Evolutionary conservation across 1,140 invertebrate species (phyloP).

Genomic region (Ceratoteleas bidentatus): DNA sequence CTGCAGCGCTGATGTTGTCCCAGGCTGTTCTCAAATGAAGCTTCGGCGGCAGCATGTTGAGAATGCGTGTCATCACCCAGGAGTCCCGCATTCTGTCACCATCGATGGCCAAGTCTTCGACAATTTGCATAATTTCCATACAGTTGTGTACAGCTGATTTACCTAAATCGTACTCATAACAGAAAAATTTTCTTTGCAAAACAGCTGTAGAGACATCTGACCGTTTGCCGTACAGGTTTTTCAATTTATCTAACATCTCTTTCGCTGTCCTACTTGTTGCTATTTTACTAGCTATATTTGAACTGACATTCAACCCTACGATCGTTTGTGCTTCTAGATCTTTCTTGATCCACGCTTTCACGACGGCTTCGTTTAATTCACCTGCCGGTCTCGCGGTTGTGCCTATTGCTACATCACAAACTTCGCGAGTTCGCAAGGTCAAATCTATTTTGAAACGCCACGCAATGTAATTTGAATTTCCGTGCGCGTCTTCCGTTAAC

Average conservation of each 20-base stretch:
- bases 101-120: neutral
- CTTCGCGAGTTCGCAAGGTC: neutral
- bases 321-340: neutral
- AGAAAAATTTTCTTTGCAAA: neutral
- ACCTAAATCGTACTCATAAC: neutral
- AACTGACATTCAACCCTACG: neutral
- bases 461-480: neutral
- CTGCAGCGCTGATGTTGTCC: neutral
- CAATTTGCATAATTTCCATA: neutral
- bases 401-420: neutral
- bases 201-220: neutral
- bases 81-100: neutral
- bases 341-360: neutral
- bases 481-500: neutral
- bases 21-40: neutral
- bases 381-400: neutral
- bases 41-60: neutral
- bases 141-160: neutral
- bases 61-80: neutral
- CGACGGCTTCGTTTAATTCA: neutral
- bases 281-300: neutral
- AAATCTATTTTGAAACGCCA: constrained; percentile 1
- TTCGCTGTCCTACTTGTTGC: neutral
- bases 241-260: neutral
- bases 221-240: neutral